phyloP scores from a whole-genome alignment of 2,888 invertebrate genomes.

The Trachelus iudaicus region DNA sequence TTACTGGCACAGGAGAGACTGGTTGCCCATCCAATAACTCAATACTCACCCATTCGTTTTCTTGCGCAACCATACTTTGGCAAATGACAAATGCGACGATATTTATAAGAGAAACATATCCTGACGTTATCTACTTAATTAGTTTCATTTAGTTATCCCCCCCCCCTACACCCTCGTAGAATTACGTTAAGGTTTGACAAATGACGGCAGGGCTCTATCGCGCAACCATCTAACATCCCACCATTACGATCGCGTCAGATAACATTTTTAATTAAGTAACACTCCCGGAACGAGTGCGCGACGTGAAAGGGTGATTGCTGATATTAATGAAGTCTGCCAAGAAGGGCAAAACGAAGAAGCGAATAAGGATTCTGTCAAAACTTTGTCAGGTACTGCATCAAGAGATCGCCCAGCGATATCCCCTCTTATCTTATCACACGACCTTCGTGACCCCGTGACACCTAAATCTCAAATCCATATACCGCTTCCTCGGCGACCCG shows the following conservation, averaged over 20 bases:
- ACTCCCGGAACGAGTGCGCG: slow-evolving; percentile 29
- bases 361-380: neutral
- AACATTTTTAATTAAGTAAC: slow-evolving; percentile 55
- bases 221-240: slow-evolving; percentile 32
- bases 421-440: neutral
- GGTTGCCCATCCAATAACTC: neutral
- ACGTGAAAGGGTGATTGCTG: slow-evolving; percentile 28
- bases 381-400: neutral
- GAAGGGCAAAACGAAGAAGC: neutral
- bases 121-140: slow-evolving; percentile 41
- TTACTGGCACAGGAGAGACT: neutral
- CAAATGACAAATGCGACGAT: slow-evolving; percentile 17
- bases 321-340: slow-evolving; percentile 27
- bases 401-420: neutral
- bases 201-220: slow-evolving; percentile 35
- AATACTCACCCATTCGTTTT: neutral
- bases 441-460: neutral
- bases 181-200: slow-evolving; percentile 37
- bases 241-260: slow-evolving; percentile 40
- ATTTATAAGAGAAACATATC: slow-evolving; percentile 28
- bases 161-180: slow-evolving; percentile 14
- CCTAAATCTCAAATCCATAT: neutral
- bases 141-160: slow-evolving; percentile 46
- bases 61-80: neutral
- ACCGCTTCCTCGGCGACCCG: neutral